Evolutionary conservation across 2,888 invertebrate species (phyloP), one percentile per base, ranked within the genome.

Genomic region (Shargacucullia verbasci): DNA sequence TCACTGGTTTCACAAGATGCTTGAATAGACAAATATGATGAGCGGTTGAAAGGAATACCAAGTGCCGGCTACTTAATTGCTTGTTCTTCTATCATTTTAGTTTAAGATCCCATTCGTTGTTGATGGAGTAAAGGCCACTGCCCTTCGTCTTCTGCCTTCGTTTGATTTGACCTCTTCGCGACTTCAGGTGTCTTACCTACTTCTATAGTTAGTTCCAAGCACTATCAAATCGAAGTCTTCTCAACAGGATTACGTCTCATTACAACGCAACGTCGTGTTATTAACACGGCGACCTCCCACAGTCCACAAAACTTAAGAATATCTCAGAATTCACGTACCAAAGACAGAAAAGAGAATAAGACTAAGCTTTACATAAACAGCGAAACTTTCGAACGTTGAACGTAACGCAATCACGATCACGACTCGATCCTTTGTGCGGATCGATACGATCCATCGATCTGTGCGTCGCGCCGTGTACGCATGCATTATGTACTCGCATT

Each of bases 391-490:
- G 74, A 86, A 86, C 82, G 79, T 80, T 86, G 74, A 86, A 86
- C 82, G 79, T 80, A 84, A 83, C 85, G 88, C 88, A 91, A 91
- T 90, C 87, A 88, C 88, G 91, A 92, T 92, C 92, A 91, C 91
- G 92, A 92, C 86, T 88, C 81, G 87, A 89, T 88, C 86, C 89
- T 88, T 89, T 88, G 89, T 89, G 84, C 82, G 83, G 86, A 88
- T 91, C 90, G 90, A 91, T 90, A 89, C 89, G 87, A 91, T 89
- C 90, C 88, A 89, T 92, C 92, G 91, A 92, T 92, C 92, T 85
- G 69, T 54, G 77, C 88, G 89, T 84, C 83, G 85, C 85, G 81
- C 75, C 86, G 87, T 88, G 89, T 86, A 87, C 88, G 92, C 92
- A 91, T 92, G 91, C 83, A 90, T 92, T 91, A 90, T 89, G 85